phyloP scores from a whole-genome alignment of 2,113 vertebrate species.

The Ictalurus furcatus region DNA sequence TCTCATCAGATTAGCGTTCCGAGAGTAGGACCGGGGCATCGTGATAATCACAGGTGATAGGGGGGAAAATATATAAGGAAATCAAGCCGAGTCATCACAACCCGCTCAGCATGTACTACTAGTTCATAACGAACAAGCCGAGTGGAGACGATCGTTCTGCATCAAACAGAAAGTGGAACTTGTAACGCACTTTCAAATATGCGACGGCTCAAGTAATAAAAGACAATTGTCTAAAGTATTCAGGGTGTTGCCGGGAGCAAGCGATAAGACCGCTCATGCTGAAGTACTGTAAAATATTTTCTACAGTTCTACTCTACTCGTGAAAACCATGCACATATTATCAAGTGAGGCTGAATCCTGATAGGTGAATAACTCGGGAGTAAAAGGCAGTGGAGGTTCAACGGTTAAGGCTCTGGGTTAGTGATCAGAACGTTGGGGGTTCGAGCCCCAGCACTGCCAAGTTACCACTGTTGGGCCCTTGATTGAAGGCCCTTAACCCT shows the following conservation, averaged over 20 bases:
- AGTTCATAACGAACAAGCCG: neutral
- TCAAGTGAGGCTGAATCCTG: too few species aligned
- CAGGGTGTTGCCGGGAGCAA: neutral
- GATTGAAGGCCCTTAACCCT: too few species aligned
- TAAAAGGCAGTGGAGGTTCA: too few species aligned
- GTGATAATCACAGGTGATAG: neutral
- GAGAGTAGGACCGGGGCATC: neutral
- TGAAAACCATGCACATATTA: neutral
- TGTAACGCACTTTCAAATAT: neutral
- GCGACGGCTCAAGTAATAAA: neutral
- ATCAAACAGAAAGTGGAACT: neutral
- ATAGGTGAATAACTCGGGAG: too few species aligned
- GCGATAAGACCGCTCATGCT: conserved; percentile 2
- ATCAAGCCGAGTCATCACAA: neutral
- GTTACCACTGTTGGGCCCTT: too few species aligned
- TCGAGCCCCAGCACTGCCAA: too few species aligned
- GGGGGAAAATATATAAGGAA: neutral
- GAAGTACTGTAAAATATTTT: neutral
- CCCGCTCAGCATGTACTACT: neutral
- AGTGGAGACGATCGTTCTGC: neutral
- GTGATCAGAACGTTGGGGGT: too few species aligned
- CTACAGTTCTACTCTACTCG: neutral
- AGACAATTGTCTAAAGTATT: neutral
- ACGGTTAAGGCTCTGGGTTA: too few species aligned
- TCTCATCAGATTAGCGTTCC: neutral